phyloP scores from a whole-genome alignment of 1,140 invertebrate species.

The Amyelois transitella region DNA sequence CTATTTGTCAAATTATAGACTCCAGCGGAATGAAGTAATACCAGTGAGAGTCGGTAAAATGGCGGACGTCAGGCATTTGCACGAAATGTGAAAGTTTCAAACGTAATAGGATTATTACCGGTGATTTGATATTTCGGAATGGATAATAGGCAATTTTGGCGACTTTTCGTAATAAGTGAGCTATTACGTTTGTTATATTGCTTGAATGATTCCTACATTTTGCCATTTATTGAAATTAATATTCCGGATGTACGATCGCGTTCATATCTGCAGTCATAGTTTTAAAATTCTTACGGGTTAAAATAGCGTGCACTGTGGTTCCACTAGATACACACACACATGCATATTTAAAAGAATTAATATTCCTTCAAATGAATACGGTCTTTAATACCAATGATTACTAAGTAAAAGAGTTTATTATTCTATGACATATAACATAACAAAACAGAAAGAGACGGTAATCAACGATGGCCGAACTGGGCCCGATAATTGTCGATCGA shows the following conservation, averaged over 20 bases:
- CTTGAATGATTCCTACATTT: neutral
- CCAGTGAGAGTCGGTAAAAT: constrained; percentile 46
- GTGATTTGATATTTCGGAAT: neutral
- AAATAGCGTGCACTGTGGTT: too few species aligned
- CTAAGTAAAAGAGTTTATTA: too few species aligned
- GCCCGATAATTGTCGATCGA: too few species aligned
- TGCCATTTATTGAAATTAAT: neutral
- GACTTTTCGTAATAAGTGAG: neutral
- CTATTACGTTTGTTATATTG: neutral
- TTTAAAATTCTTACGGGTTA: too few species aligned
- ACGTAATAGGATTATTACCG: constrained; percentile 6
- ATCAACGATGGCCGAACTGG: too few species aligned
- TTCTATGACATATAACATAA: too few species aligned
- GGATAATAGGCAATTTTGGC: neutral
- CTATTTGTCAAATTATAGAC: constrained; percentile 72
- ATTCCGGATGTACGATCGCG: neutral
- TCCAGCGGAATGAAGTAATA: constrained; percentile 56
- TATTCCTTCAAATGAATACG: too few species aligned
- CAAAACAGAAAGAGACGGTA: too few species aligned
- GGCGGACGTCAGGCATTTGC: constrained; percentile 37
- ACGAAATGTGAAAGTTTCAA: constrained; percentile 7
- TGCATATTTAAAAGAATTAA: too few species aligned
- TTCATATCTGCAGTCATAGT: too few species aligned
- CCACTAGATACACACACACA: too few species aligned
- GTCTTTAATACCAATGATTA: too few species aligned